These are phyloP conservation scores for Drosophila barbarae DNA, from an alignment of 2,888 invertebrate species.

Conservation along the genomic window DNA sequence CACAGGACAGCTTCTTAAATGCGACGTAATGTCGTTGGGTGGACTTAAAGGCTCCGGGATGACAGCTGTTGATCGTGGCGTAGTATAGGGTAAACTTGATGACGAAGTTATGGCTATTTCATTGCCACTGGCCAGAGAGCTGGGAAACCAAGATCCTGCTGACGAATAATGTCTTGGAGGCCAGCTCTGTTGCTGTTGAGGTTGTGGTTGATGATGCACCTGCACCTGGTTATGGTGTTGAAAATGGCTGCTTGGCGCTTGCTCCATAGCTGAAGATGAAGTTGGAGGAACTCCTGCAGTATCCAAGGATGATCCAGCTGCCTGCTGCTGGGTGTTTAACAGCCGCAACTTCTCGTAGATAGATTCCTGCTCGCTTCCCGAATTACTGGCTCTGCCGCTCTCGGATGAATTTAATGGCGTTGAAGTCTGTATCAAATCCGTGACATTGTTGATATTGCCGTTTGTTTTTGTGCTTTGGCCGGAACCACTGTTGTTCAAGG, in stretches of 20 bases:
- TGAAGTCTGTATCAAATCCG: slow-evolving; percentile 65
- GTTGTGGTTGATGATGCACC: slow-evolving; percentile 33
- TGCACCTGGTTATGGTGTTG: slow-evolving; percentile 38
- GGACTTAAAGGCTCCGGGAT: slow-evolving; percentile 49
- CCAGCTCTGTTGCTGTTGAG: slow-evolving; percentile 68
- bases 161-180: slow-evolving; percentile 74
- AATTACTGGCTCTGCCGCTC: slow-evolving; percentile 68
- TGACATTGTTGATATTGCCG: slow-evolving; percentile 38
- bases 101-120: slow-evolving; percentile 39
- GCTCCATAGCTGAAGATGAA: slow-evolving; percentile 43
- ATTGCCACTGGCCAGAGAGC: slow-evolving; percentile 66
- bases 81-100: slow-evolving; percentile 13
- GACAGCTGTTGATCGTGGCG: slow-evolving; percentile 2
- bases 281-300: slow-evolving; percentile 1
- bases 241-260: slow-evolving; percentile 46
- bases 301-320: slow-evolving; percentile 38
- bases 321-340: slow-evolving; percentile 70
- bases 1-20: slow-evolving; percentile 53
- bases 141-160: slow-evolving; percentile 75
- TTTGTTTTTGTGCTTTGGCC: slow-evolving; percentile 33
- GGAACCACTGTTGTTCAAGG: slow-evolving; percentile 13
- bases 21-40: slow-evolving; percentile 38
- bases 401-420: slow-evolving; percentile 76
- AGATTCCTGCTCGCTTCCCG: slow-evolving; percentile 64
- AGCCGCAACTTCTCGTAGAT: slow-evolving; percentile 78